Conservation (phyloP, 2,888 invertebrate species). For the Polydrusus tereticollis region DNA sequence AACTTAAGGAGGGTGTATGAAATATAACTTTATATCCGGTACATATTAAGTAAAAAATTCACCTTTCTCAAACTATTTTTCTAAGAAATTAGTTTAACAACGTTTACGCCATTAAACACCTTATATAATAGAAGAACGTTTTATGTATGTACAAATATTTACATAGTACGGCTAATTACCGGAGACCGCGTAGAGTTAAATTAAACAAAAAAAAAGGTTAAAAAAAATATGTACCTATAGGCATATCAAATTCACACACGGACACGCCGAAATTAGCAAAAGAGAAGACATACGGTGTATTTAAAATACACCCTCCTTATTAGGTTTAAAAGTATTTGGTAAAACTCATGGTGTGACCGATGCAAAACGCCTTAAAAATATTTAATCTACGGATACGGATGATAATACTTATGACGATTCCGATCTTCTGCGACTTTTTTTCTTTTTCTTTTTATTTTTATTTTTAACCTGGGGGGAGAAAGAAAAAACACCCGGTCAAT, state of each 20-base stretch:
- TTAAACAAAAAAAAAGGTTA: too few species aligned
- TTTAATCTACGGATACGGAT: background rate
- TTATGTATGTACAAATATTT: constrained; percentile 25
- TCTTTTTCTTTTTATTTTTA: constrained; percentile 48
- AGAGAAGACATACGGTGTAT: background rate
- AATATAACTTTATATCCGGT: too few species aligned
- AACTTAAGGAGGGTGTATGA: too few species aligned
- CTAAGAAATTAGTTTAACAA: background rate
- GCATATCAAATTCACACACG: background rate
- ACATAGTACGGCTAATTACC: constrained; percentile 1
- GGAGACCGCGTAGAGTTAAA: too few species aligned
- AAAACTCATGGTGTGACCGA: background rate
- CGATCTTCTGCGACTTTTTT: constrained; percentile 47
- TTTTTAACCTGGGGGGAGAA: constrained; percentile 36
- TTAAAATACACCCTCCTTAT: background rate
- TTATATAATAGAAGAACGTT: background rate
- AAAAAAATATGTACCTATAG: background rate
- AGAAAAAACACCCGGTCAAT: constrained; percentile 36
- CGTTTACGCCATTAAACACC: background rate
- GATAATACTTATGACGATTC: constrained; percentile 29
- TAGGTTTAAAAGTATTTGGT: background rate
- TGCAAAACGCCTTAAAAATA: background rate
- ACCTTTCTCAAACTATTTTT: background rate
- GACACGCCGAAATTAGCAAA: background rate
- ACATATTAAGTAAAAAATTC: background rate